phyloP scores from a whole-genome alignment of 2,113 vertebrate genomes.

The Marcusenius ussheri region DNA sequence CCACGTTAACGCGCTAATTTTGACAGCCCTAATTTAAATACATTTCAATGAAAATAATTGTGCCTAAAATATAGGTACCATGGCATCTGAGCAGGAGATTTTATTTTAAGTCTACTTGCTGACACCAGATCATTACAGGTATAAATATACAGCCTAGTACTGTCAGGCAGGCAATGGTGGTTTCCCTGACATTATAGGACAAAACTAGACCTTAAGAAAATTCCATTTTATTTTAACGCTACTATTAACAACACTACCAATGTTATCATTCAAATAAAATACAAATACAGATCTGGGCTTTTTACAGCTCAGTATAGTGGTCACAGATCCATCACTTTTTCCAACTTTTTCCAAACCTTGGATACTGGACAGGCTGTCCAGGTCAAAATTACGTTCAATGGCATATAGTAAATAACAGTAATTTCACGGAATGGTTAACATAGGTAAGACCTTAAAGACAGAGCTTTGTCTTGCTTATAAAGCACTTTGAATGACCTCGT shows the following conservation, averaged over 20 bases:
- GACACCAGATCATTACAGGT: too few relatives aligned
- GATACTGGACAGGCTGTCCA: background rate
- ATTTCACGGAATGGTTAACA: too few relatives aligned
- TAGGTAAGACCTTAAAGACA: too few relatives aligned
- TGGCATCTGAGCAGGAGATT: too few relatives aligned
- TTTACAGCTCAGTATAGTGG: background rate
- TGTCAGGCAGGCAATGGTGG: background rate
- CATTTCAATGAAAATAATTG: too few relatives aligned
- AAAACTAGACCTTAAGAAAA: background rate
- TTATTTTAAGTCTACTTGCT: too few relatives aligned
- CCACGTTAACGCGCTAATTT: too few relatives aligned
- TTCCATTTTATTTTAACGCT: background rate
- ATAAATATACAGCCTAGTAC: background rate
- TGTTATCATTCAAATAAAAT: background rate
- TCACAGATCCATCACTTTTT: background rate
- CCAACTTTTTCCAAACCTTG: background rate
- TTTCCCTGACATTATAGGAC: background rate
- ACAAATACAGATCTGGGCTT: background rate
- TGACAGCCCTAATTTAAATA: too few relatives aligned
- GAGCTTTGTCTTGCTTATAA: too few relatives aligned
- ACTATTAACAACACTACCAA: background rate
- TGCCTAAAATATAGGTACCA: too few relatives aligned
- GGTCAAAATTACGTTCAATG: background rate
- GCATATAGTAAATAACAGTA: too few relatives aligned
- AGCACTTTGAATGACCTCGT: background rate